Evolutionary conservation across 2,113 vertebrate species (phyloP).

Genomic region (Aptenodytes forsteri): DNA sequence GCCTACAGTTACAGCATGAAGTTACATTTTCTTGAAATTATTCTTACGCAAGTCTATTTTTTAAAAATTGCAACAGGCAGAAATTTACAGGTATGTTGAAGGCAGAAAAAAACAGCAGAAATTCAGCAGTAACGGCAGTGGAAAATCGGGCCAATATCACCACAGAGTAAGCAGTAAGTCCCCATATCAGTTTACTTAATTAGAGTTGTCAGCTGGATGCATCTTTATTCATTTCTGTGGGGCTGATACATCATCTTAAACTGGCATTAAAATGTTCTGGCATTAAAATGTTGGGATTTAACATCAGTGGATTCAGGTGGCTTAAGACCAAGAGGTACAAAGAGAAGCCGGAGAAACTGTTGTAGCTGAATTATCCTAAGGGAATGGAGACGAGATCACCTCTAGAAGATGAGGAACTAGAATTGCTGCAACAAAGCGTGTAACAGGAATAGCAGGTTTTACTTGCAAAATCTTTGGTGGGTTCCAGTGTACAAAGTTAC

Average conservation of each 20-base stretch:
- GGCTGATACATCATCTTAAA: neutral
- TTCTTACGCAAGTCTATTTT: neutral
- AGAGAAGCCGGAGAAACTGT: neutral
- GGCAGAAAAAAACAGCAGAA: neutral
- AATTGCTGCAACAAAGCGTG: neutral
- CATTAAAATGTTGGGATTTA: neutral
- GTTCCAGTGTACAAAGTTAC: neutral
- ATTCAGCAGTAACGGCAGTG: neutral
- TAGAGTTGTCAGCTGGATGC: neutral
- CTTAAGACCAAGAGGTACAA: neutral
- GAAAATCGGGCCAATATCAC: neutral
- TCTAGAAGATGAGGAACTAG: neutral
- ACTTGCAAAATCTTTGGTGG: neutral
- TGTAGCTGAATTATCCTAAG: neutral
- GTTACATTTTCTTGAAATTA: neutral
- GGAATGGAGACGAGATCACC: neutral
- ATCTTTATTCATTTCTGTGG: neutral
- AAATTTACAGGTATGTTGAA: neutral
- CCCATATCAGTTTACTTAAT: neutral
- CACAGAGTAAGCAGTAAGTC: neutral
- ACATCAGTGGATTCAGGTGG: neutral
- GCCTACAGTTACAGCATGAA: neutral
- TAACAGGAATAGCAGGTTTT: neutral
- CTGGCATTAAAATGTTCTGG: no score
- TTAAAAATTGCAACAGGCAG: neutral